A percentile compares a stretch with the other conserved stretches of the same genome.
These are phyloP conservation scores for Cryptus armator DNA, from an alignment of 2,888 invertebrate genomes.

Conservation along the genomic window DNA sequence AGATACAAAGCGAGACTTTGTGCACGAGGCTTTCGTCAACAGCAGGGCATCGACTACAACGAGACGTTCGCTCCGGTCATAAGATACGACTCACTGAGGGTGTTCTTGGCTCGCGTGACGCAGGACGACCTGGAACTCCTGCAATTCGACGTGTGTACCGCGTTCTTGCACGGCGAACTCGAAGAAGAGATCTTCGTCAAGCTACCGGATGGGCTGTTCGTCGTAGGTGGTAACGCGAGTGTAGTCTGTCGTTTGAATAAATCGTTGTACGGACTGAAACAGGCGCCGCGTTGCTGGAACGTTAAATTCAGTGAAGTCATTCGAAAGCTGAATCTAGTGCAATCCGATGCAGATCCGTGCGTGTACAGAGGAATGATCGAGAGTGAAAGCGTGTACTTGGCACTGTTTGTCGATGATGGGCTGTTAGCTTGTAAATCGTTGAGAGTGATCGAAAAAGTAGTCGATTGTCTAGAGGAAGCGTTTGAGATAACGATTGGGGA, in stretches of 20 bases:
- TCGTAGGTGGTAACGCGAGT: background rate
- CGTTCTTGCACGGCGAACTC: conserved; percentile 48
- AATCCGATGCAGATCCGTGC: conserved; percentile 50
- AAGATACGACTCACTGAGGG: conserved; percentile 56
- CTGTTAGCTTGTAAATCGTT: conserved; percentile 6
- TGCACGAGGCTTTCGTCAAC: conserved; percentile 49
- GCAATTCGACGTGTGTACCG: conserved; percentile 52
- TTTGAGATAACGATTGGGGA: conserved; percentile 56
- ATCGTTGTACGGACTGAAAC: conserved; percentile 48
- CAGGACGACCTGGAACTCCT: conserved; percentile 42
- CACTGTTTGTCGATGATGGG: conserved; percentile 53
- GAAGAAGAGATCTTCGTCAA: conserved; percentile 47
- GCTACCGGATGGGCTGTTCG: conserved; percentile 45
- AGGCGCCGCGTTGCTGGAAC: conserved; percentile 57
- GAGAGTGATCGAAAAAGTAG: conserved; percentile 33
- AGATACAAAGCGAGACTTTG: conserved; percentile 52
- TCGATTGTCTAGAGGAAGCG: conserved; percentile 39
- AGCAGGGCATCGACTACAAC: conserved; percentile 42
- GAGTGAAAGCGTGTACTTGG: conserved; percentile 12
- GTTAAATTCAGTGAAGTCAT: conserved; percentile 36
- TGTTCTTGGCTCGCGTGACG: conserved; percentile 34
- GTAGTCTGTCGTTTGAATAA: conserved; percentile 41
- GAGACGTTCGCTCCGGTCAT: conserved; percentile 60
- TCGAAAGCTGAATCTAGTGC: conserved; percentile 21
- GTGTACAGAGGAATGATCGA: conserved; percentile 34